Evolutionary conservation across 2,113 vertebrate species (phyloP), one percentile per base, ranked within the genome.

Genomic region (Megaceryle maxima): DNA sequence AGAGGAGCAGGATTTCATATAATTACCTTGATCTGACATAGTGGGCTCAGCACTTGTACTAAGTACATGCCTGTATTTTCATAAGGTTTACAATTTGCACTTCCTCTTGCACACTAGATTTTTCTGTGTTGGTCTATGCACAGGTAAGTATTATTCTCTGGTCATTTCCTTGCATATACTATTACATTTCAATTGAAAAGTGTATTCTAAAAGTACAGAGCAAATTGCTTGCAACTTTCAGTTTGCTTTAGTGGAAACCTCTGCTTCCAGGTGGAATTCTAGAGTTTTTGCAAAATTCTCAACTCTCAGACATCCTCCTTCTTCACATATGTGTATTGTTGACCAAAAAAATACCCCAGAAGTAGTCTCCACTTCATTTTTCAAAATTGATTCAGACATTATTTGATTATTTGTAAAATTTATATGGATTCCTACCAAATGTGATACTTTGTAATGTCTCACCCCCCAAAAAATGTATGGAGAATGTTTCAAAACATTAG

Each of bases 381-480:
- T 56, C n/a, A 51, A 55, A 78, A 53, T 44, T n/a, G 48, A 64
- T 84, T 78, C 15, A 67, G 50, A 41, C 6, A 33, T 7, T 35
- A 37, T 70, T 82, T 48, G 19, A 43, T 66, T 77, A 55, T 74
- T 94, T 68, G 10, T 48, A 87, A 55, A 87, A 78, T 84, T 22
- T 68, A 35, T 39, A 55, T 20, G 5, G 14, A 70, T 53, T 37
- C 14, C 22, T 82, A 53, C 13, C 15, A 74, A 74, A 75, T 7
- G 5, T 13, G 46, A 35, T 37, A 35, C 0, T 48, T 56, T 56
- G 33, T 33, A 28, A 20, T 21, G 9, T 31, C 35, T 89, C 9
- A 15, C 5, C 1, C 4, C 1, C 0, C 0, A 7, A 6, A 29
- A 29, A 51, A 33, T 6, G 4, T 3, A 57, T 14, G 7, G 13